These are phyloP conservation scores for Gibbula magus DNA, from an alignment of 2,888 invertebrate genomes.

Conservation along the genomic window DNA sequence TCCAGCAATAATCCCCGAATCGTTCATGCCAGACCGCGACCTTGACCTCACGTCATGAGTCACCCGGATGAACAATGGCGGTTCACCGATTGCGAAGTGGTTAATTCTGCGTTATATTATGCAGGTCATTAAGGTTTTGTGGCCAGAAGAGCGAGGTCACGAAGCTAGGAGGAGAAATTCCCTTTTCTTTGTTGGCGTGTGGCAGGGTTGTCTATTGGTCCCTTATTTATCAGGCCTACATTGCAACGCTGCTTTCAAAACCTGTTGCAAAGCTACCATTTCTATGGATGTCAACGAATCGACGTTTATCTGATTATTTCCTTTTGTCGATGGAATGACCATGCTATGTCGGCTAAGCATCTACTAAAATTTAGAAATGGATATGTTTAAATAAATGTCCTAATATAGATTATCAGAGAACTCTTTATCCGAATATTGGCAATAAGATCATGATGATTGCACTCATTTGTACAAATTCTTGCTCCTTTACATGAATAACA, in stretches of 20 bases:
- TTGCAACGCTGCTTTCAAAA: background rate
- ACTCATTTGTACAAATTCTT: no score
- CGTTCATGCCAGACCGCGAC: background rate
- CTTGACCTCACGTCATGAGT: background rate
- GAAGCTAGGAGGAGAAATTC: background rate
- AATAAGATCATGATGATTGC: no score
- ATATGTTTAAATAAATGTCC: no score
- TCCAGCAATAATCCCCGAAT: no score
- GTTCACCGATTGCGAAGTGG: background rate
- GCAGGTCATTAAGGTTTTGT: background rate
- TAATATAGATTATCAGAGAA: no score
- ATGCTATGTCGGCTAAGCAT: no score
- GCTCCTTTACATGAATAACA: no score
- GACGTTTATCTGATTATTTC: no score
- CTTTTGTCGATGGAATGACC: no score
- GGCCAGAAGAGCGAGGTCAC: background rate
- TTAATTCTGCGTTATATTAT: background rate
- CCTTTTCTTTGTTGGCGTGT: background rate
- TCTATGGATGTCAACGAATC: background rate
- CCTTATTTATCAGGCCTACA: background rate
- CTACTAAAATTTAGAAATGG: no score
- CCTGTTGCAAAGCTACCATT: background rate
- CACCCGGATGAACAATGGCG: constrained; percentile 5
- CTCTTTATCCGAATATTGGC: no score
- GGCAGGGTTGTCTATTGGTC: background rate